These are phyloP conservation scores for Apus apus DNA, from an alignment of 2,113 vertebrate genomes.

Conservation along the genomic window DNA sequence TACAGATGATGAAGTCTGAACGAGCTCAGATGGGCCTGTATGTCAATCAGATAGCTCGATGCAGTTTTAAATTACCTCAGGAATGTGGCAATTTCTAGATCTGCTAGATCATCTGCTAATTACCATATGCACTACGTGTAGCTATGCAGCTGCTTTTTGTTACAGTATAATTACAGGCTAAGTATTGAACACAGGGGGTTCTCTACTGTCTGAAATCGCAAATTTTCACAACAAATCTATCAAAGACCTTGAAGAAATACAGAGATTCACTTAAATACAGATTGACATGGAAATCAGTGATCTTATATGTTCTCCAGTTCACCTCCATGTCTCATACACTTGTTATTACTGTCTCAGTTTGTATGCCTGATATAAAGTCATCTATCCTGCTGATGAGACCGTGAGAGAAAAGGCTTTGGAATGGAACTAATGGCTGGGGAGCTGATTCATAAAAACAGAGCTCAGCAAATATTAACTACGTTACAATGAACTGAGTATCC, in stretches of 20 bases:
- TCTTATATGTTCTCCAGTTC: background rate
- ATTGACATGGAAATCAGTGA: background rate
- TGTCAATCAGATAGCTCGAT: background rate
- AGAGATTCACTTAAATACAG: background rate
- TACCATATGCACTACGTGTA: background rate
- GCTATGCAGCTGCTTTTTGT: conserved; percentile 15
- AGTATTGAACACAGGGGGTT: background rate
- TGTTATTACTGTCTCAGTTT: background rate
- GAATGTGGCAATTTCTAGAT: conserved; percentile 16
- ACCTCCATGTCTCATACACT: background rate
- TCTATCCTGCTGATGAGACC: background rate
- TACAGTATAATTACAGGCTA: conserved; percentile 21
- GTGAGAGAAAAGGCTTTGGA: background rate
- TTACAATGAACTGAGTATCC: background rate
- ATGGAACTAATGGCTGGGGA: background rate
- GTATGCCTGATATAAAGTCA: background rate
- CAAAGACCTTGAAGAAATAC: background rate
- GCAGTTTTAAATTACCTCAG: background rate
- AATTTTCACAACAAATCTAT: conserved; percentile 53
- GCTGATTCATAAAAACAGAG: background rate
- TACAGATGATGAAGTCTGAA: background rate
- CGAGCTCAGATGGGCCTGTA: background rate
- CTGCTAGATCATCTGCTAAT: conserved; percentile 12
- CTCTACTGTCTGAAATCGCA: conserved; percentile 9
- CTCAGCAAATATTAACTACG: background rate